A percentile compares a stretch with the other conserved stretches of the same genome.
phyloP scores from a whole-genome alignment of 1,140 invertebrate genomes.

The Ylistrum balloti region DNA sequence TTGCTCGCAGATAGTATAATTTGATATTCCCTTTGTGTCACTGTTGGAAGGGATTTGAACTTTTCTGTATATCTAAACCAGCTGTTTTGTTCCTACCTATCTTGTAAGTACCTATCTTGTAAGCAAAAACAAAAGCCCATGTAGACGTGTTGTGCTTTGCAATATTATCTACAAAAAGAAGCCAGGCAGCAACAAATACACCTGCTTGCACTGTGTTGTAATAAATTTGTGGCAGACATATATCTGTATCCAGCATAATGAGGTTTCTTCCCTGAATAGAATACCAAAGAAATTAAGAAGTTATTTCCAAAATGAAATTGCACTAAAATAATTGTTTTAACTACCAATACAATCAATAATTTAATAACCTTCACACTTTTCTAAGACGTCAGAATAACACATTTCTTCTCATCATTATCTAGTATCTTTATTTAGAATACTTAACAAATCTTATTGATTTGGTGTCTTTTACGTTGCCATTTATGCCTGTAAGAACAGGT shows the following conservation, averaged over 20 bases:
- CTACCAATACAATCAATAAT: background rate
- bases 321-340: background rate
- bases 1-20: background rate
- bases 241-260: background rate
- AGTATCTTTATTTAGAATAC: background rate
- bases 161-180: background rate
- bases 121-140: no score
- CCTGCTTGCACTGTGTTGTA: background rate
- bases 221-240: background rate
- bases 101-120: no score
- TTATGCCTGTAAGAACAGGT: background rate
- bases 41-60: background rate
- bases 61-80: no score
- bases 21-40: background rate
- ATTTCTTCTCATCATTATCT: background rate
- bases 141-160: background rate
- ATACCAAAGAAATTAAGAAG: background rate
- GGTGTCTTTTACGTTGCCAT: background rate
- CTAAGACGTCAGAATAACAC: background rate
- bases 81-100: background rate
- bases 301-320: conserved; percentile 19
- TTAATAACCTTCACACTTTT: conserved; percentile 34
- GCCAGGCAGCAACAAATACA: background rate
- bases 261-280: background rate
- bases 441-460: background rate